Evolutionary conservation across 2,888 invertebrate genomes (phyloP).

Genomic region (Tuta absoluta): DNA sequence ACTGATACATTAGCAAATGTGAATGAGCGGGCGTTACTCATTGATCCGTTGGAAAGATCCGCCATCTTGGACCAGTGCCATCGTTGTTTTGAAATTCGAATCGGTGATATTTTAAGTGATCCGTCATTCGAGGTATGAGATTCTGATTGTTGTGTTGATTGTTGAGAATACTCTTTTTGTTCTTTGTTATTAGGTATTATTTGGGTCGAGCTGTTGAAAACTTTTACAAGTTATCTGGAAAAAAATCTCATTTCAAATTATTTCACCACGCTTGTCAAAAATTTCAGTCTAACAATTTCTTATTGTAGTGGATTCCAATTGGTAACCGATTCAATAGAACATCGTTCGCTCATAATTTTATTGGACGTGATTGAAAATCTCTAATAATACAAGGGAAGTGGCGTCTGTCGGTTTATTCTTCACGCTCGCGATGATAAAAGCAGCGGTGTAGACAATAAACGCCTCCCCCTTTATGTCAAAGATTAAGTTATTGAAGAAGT

Average conservation of each 20-base stretch:
- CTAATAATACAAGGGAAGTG: constrained; percentile 26
- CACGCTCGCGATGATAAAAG: constrained; percentile 36
- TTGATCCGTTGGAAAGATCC: constrained; percentile 34
- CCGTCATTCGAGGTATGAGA: constrained; percentile 23
- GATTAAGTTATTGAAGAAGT: constrained; percentile 23
- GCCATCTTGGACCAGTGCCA: constrained; percentile 39
- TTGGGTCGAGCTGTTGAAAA: background rate
- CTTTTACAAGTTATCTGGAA: background rate
- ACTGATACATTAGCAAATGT: constrained; percentile 34
- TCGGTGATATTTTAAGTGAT: constrained; percentile 30
- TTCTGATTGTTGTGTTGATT: constrained; percentile 25
- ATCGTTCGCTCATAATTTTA: constrained; percentile 14
- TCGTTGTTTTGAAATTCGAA: constrained; percentile 36
- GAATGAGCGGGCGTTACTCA: constrained; percentile 36
- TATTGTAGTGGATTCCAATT: background rate
- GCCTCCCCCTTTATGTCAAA: constrained; percentile 31
- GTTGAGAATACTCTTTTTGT: constrained; percentile 6
- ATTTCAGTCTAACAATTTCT: background rate
- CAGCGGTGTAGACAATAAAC: constrained; percentile 34
- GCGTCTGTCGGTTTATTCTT: constrained; percentile 32
- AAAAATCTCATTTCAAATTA: background rate
- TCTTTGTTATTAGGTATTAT: background rate
- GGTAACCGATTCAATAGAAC: constrained; percentile 8
- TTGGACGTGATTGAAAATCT: constrained; percentile 25
- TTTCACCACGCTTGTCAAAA: background rate